phyloP scores from a whole-genome alignment of 1,140 invertebrate species.

The Leptopilina boulardi region DNA sequence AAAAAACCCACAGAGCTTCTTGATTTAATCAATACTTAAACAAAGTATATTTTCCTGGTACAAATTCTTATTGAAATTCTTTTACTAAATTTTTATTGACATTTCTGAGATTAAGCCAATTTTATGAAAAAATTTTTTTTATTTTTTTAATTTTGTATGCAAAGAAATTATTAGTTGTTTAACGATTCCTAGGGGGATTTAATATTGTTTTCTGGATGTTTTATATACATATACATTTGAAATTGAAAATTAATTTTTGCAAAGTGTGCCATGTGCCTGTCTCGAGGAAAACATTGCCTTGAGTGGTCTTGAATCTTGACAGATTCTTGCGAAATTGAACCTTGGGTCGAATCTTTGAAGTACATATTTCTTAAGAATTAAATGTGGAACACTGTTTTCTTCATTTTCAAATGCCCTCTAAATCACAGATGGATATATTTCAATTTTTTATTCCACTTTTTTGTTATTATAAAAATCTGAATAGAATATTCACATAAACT shows the following conservation, averaged over 20 bases:
- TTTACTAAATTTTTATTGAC: too few species aligned
- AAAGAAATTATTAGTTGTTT: too few species aligned
- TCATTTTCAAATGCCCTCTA: slow-evolving; percentile 2
- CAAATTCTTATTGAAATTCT: too few species aligned
- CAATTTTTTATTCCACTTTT: not conserved
- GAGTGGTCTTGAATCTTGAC: slow-evolving; percentile 31
- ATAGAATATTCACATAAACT: too few species aligned
- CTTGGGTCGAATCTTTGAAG: slow-evolving; percentile 24
- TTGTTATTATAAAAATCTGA: too few species aligned
- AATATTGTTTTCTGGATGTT: too few species aligned
- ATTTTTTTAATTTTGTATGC: too few species aligned
- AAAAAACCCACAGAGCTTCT: not conserved
- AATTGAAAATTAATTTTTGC: not conserved
- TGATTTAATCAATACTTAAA: not conserved
- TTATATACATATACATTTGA: not conserved
- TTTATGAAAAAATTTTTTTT: too few species aligned
- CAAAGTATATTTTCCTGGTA: not conserved
- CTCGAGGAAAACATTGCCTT: slow-evolving; percentile 27
- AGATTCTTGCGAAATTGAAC: slow-evolving; percentile 33
- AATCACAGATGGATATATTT: not conserved
- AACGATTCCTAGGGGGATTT: too few species aligned
- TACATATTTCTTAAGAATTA: slow-evolving; percentile 28
- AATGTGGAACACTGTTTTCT: slow-evolving; percentile 32
- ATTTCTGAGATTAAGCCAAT: too few species aligned
- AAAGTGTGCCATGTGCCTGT: slow-evolving; percentile 10